Base-by-base conservation (phyloP, 2,797 vertebrate species). In the Phaenicophaeus curvirostris region DNA sequence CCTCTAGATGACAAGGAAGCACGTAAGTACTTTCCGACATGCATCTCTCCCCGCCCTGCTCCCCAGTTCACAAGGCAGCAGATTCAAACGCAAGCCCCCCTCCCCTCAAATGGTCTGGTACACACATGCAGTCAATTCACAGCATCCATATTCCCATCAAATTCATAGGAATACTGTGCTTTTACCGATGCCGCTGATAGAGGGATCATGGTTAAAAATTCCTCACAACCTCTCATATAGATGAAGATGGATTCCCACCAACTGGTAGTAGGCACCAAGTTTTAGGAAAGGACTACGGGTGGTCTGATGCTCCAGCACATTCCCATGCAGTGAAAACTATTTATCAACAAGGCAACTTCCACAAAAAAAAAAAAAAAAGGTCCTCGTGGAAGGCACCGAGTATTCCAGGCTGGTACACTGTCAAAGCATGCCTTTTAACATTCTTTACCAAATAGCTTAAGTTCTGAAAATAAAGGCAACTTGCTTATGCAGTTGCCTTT, bases 1-100 rank as follows among this genome's bases (percentile, higher is more conserved):
- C 83, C 85, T 84, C 94, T 82, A 95, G 74, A 91, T 78, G 91
- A 96, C 95, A 96, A 85, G 95, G 72, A 88, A 90, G 91, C 92
- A 77, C 80, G 57, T 23, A 62, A 93, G 83, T 66, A 79, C 91
- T 88, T 94, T 91, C 90, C 93, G 95, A 96, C 84, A 94, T 35
- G 63, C 59, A 53, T 88, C 90, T 54, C 89, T 82, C 89, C 89
- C 85, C 85, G 94, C 95, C 85, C 92, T 76, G 84, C 66, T 91
- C 91, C 63, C 28, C 78, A 79, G 6, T 63, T 89, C 94, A 95
- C 73, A 90, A 90, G 88, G 92, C 85, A 88, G 82, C 72, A 92
- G 41, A 90, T 50, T 75, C 72, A 90, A 85, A 86, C 8, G 83
- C 46, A 87, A 94, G 48, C 54, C 59, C 77, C 51, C 15, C 55